Conservation (phyloP, 1,140 invertebrate genomes). For the Heliothis virescens region DNA sequence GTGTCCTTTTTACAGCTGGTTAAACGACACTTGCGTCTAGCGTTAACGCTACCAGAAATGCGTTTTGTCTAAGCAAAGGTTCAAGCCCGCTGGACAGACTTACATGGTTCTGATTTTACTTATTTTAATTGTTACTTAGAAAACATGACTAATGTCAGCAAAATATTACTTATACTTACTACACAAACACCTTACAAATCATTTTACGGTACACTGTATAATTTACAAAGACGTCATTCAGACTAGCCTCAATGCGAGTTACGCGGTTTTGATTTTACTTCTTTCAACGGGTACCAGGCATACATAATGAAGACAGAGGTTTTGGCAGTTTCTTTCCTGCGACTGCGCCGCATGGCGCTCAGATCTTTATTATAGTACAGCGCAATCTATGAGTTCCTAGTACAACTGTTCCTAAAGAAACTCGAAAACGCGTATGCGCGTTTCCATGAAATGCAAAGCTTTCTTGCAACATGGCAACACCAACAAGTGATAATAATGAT, state of each 20-base stretch:
- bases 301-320: neutral
- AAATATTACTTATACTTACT: no score
- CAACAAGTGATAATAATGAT: neutral
- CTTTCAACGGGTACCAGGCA: conserved; percentile 2
- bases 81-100: neutral
- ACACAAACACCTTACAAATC: no score
- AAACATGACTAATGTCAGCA: neutral
- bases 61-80: no score
- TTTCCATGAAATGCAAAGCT: conserved; percentile 41
- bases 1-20: no score
- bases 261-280: conserved; percentile 31
- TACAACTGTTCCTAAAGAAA: conserved; percentile 45
- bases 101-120: conserved; percentile 50
- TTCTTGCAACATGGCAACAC: conserved; percentile 3
- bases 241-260: neutral
- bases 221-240: neutral
- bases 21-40: no score
- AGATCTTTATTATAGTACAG: neutral
- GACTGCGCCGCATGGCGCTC: no score
- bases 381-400: conserved; percentile 41
- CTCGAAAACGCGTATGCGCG: conserved; percentile 49
- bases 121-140: conserved; percentile 2
- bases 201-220: no score
- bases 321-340: neutral
- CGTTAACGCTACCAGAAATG: no score